phyloP scores from a whole-genome alignment of 2,888 invertebrate species.

The Sesamia inferens region DNA sequence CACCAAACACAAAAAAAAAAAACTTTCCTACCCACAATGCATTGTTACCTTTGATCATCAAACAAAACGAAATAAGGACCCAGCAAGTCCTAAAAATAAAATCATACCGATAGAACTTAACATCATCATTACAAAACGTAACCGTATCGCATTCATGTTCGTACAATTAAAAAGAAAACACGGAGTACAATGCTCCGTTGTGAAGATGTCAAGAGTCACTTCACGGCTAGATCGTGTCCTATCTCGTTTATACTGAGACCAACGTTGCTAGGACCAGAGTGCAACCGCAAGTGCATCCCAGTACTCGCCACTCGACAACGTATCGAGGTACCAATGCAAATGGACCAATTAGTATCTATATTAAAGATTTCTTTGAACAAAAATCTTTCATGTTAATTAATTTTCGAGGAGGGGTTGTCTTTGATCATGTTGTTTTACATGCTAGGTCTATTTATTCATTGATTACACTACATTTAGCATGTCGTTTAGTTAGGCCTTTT shows the following conservation, averaged over 20 bases:
- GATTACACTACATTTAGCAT: neutral
- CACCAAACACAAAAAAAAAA: slow-evolving; percentile 11
- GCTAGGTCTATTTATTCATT: neutral
- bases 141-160: slow-evolving; percentile 56
- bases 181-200: slow-evolving; percentile 70
- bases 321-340: slow-evolving; percentile 64
- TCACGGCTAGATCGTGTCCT: slow-evolving; percentile 79
- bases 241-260: slow-evolving; percentile 80
- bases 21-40: neutral
- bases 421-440: slow-evolving; percentile 9
- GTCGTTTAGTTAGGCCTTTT: neutral
- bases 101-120: slow-evolving; percentile 31
- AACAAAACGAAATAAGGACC: slow-evolving; percentile 22
- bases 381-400: slow-evolving; percentile 22
- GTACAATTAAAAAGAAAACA: slow-evolving; percentile 75
- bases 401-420: neutral
- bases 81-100: slow-evolving; percentile 21
- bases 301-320: slow-evolving; percentile 61
- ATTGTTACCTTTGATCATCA: slow-evolving; percentile 18
- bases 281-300: slow-evolving; percentile 70
- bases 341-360: slow-evolving; percentile 64
- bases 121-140: slow-evolving; percentile 52
- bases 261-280: slow-evolving; percentile 60
- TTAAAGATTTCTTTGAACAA: slow-evolving; percentile 50
- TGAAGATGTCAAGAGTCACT: slow-evolving; percentile 80